Conservation (phyloP, 2,113 vertebrate genomes). For the Urocitellus parryii region DNA sequence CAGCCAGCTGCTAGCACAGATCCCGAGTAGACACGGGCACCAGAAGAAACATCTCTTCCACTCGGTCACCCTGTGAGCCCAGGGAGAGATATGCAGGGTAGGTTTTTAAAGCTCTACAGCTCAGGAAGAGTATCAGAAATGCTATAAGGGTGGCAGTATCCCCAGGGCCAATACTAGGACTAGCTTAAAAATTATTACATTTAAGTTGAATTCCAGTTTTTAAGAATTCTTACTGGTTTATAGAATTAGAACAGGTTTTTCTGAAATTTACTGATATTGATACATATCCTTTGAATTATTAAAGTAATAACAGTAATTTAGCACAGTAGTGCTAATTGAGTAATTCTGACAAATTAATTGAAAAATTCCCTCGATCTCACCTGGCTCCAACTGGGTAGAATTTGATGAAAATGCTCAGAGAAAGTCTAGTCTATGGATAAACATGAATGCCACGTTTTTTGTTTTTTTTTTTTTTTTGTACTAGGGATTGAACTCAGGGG, state of each 20-base stretch:
- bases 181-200: background rate
- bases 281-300: background rate
- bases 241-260: background rate
- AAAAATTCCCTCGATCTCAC: background rate
- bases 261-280: background rate
- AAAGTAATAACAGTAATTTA: background rate
- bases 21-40: background rate
- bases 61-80: background rate
- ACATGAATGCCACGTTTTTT: background rate
- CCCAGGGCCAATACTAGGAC: background rate
- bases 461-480: too few species aligned
- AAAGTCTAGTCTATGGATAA: background rate
- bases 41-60: background rate
- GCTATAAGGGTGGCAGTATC: background rate
- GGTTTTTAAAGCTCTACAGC: background rate
- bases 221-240: slow-evolving; percentile 16
- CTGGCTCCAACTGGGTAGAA: background rate
- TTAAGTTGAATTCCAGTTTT: background rate
- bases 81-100: background rate
- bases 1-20: background rate
- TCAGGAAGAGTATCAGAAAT: background rate
- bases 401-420: background rate
- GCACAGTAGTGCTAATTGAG: background rate
- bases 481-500: too few species aligned
- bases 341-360: background rate